These are phyloP conservation scores for Eilema depressum DNA, from an alignment of 2,888 invertebrate genomes.

Conservation along the genomic window DNA sequence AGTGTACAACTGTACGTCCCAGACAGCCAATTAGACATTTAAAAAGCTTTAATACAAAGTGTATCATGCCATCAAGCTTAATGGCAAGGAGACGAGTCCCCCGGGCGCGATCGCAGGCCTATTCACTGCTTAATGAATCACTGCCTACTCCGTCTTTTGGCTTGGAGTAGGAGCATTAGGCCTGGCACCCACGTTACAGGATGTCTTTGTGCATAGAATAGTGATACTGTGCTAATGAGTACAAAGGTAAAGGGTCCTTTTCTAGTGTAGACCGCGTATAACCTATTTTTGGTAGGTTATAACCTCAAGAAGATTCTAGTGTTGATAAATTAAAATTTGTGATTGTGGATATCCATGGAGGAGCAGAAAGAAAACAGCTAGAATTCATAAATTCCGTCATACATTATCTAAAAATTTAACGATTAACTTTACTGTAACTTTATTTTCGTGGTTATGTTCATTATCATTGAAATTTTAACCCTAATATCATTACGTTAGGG, in stretches of 20 bases:
- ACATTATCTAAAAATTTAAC: neutral
- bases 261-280: too few species aligned
- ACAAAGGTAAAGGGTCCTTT: too few species aligned
- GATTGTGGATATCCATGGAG: too few species aligned
- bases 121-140: slow-evolving; percentile 49
- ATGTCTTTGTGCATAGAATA: neutral
- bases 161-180: slow-evolving; percentile 23
- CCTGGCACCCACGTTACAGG: neutral
- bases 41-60: slow-evolving; percentile 38
- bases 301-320: too few species aligned
- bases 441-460: neutral
- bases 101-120: slow-evolving; percentile 43
- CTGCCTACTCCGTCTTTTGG: slow-evolving; percentile 35
- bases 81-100: slow-evolving; percentile 42
- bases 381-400: neutral
- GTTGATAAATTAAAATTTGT: too few species aligned
- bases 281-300: too few species aligned
- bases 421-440: neutral
- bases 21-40: slow-evolving; percentile 38
- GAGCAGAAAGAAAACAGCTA: neutral
- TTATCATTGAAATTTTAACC: neutral
- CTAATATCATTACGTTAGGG: neutral
- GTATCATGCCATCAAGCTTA: slow-evolving; percentile 44
- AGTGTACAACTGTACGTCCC: neutral
- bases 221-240: too few species aligned